Evolutionary conservation across 1,140 invertebrate genomes (phyloP).

Genomic region (Luehdorfia chinensis): DNA sequence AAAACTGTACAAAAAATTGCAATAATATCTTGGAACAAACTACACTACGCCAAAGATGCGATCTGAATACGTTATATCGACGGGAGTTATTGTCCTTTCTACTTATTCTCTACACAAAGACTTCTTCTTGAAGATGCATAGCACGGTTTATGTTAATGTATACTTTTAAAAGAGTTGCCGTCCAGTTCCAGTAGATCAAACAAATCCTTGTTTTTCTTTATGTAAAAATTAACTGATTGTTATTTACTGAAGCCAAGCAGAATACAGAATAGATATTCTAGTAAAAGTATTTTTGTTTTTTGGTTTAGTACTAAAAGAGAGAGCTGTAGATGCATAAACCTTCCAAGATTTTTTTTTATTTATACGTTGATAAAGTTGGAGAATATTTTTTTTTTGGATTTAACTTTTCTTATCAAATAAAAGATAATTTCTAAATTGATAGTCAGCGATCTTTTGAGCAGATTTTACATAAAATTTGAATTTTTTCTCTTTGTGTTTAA

Average conservation of each 20-base stretch:
- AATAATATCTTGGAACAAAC: too few relatives aligned
- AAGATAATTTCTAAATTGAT: too few relatives aligned
- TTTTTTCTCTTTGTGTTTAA: too few relatives aligned
- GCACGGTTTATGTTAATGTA: constrained; percentile 12
- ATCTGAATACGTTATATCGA: constrained; percentile 6
- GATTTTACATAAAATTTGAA: too few relatives aligned
- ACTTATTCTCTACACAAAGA: constrained; percentile 14
- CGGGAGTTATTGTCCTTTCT: constrained; percentile 3
- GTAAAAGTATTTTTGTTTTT: neutral
- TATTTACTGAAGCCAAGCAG: constrained; percentile 2
- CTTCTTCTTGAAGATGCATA: constrained; percentile 16
- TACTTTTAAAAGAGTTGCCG: constrained; percentile 8
- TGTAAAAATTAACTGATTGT: neutral
- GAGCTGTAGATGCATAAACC: too few relatives aligned
- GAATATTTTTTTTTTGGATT: too few relatives aligned
- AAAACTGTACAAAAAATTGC: too few relatives aligned
- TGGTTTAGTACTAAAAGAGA: neutral
- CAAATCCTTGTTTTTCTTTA: constrained; percentile 6
- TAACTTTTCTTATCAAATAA: too few relatives aligned
- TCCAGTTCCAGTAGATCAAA: constrained; percentile 10
- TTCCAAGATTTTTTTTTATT: too few relatives aligned
- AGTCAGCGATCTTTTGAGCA: too few relatives aligned
- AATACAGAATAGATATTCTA: constrained; percentile 3
- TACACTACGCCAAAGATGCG: constrained; percentile 3
- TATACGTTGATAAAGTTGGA: too few relatives aligned